Evolutionary conservation across 2,888 invertebrate genomes (phyloP).

Genomic region (Syritta pipiens): DNA sequence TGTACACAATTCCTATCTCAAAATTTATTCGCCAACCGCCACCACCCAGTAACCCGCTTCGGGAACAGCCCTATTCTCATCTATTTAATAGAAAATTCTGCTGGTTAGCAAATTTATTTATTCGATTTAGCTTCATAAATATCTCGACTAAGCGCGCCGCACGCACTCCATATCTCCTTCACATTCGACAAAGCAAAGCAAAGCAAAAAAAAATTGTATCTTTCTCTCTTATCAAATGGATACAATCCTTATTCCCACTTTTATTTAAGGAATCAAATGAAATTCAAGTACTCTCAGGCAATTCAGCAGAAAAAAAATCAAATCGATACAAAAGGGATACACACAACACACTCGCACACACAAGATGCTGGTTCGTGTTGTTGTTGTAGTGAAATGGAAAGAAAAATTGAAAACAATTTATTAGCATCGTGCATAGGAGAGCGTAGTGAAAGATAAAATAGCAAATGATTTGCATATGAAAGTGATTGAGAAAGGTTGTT

Average conservation of each 20-base stretch:
- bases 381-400: constrained; percentile 26
- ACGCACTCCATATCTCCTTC: constrained; percentile 33
- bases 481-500: constrained; percentile 69
- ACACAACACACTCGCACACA: not conserved
- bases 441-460: constrained; percentile 65
- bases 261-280: constrained; percentile 50
- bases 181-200: constrained; percentile 24
- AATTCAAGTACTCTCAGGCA: constrained; percentile 62
- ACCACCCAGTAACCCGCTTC: too few relatives aligned
- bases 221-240: constrained; percentile 49
- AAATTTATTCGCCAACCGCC: too few relatives aligned
- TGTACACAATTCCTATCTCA: too few relatives aligned
- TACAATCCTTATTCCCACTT: constrained; percentile 49
- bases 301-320: constrained; percentile 68
- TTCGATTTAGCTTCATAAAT: constrained; percentile 49
- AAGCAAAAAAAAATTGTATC: constrained; percentile 2
- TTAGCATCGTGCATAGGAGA: constrained; percentile 65
- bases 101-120: constrained; percentile 40
- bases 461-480: constrained; percentile 69
- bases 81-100: not conserved
- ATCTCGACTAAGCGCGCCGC: constrained; percentile 12
- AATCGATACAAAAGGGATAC: constrained; percentile 65
- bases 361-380: not conserved
- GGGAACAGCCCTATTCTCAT: too few relatives aligned
- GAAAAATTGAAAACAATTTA: constrained; percentile 64